These are phyloP conservation scores for Anseranas semipalmata DNA, from an alignment of 2,113 vertebrate genomes.

Conservation along the genomic window DNA sequence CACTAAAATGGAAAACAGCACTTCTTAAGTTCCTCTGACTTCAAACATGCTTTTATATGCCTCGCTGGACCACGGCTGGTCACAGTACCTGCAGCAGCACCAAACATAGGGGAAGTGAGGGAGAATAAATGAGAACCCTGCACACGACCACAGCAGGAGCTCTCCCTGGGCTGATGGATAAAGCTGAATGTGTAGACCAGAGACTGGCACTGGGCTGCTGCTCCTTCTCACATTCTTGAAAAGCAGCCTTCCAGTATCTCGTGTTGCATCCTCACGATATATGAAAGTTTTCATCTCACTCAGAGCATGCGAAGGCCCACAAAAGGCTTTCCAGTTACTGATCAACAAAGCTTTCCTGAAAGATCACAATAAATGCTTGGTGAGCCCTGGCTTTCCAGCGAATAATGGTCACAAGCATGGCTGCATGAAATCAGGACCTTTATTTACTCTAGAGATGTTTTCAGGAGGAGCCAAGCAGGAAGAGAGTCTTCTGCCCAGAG, in stretches of 20 bases:
- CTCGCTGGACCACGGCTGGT: neutral
- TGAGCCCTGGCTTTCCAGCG: neutral
- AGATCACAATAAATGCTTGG: constrained; percentile 11
- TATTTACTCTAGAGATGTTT: neutral
- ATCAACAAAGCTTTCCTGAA: neutral
- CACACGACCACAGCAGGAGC: neutral
- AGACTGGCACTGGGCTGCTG: neutral
- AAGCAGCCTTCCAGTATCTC: neutral
- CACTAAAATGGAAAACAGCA: neutral
- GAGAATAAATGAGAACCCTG: neutral
- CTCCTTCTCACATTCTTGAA: neutral
- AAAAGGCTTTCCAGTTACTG: constrained; percentile 11
- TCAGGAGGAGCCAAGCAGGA: neutral
- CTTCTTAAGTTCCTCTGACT: neutral
- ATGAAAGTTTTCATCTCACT: neutral
- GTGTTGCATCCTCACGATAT: neutral
- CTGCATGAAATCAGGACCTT: neutral
- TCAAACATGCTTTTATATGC: neutral
- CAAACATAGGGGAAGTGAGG: neutral
- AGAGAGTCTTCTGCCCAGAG: neutral
- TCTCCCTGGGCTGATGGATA: neutral
- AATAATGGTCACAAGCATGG: neutral
- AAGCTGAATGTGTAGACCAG: neutral
- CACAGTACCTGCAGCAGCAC: neutral
- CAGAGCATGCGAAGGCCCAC: neutral